Conservation (phyloP, 2,113 vertebrate genomes). For the Semicossyphus pulcher region DNA sequence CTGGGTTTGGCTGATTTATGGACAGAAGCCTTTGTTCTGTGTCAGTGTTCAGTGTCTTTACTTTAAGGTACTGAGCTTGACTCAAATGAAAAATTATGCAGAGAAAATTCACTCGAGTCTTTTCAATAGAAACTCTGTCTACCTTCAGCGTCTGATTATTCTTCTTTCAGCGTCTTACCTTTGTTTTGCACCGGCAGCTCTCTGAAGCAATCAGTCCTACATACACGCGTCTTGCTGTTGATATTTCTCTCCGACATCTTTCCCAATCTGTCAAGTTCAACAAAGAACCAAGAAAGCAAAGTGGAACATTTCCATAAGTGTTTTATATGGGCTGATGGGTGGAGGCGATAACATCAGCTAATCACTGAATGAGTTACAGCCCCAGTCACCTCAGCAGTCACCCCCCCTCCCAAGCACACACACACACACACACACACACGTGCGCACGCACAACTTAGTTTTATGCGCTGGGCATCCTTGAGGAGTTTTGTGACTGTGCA, state of each 20-base stretch:
- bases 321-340: background rate
- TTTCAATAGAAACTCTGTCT: slow-evolving; percentile 2
- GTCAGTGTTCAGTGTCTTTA: background rate
- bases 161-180: slow-evolving; percentile 4
- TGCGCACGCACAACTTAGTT: background rate
- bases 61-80: background rate
- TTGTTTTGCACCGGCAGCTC: slow-evolving; percentile 6
- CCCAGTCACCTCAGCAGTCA: background rate
- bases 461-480: background rate
- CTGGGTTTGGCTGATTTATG: background rate
- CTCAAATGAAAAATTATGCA: background rate
- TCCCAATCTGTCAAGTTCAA: slow-evolving; percentile 4
- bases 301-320: slow-evolving; percentile 2
- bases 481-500: slow-evolving; percentile 1
- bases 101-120: background rate
- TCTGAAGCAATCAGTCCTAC: background rate
- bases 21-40: background rate
- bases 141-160: background rate
- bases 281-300: background rate
- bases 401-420: background rate
- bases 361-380: slow-evolving; percentile 4
- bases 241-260: background rate
- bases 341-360: slow-evolving; percentile 23
- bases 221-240: background rate
- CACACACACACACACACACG: background rate